Evolutionary conservation across 2,113 vertebrate species (phyloP), one percentile per base, ranked within the genome.

Genomic region (Fregata magnificens): DNA sequence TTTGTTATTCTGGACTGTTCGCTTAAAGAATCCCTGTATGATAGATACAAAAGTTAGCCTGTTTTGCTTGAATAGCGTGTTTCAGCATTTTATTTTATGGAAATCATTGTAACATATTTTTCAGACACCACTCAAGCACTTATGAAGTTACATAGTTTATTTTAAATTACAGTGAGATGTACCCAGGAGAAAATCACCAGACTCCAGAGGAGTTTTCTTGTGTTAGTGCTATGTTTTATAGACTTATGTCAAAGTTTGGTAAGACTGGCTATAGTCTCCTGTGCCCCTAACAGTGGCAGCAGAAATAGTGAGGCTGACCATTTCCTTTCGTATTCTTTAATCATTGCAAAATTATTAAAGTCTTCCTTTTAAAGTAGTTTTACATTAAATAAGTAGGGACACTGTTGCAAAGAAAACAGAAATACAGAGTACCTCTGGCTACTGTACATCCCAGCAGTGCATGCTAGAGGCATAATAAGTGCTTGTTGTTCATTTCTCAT

Each of bases 1-100:
- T 98, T 99, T 99, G 98, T 99, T 99, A 98, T 99, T 99, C 98
- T 99, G 99, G 96, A 99, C 99, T 67, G 99, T 99, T 98, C 99
- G 98, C 98, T 99, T 99, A 99, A 99, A 99, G 99, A 99, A 99
- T 25, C 99, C 99, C 99, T 99, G 96, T 49, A 93, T 98, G 98
- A 98, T 34, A 98, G 98, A 98, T 96, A 98, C 79, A 52, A 92
- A 95, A 91, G 70, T 98, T 95, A 84, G 59, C 16, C 42, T 31
- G 21, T 69, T 89, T 63, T 69, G 50, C 73, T 71, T 40, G 25
- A 89, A 76, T 4, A 90, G 6, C 3, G 3, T 5, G 19, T 87
- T 95, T 90, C 69, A 83, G 55, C 77, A 84, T 82, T 88, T 88
- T 84, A 88, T 93, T 96, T 94, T 52, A 86, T 72, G 56, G 92